Evolutionary conservation across 2,113 vertebrate species (phyloP).

Genomic region (Ahaetulla prasina): DNA sequence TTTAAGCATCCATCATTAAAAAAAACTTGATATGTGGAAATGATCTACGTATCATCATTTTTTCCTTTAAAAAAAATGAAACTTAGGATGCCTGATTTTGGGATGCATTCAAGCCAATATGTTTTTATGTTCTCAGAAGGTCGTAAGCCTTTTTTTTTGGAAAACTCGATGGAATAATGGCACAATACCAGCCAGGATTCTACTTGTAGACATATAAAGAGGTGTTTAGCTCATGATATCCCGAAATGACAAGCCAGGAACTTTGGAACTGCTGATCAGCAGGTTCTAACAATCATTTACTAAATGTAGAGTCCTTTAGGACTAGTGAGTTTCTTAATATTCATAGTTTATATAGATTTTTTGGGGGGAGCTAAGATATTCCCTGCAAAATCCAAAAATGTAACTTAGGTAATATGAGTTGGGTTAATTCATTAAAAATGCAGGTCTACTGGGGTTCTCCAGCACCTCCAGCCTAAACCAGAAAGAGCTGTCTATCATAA

Average conservation of each 20-base stretch:
- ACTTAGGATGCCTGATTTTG: background rate
- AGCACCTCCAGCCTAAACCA: background rate
- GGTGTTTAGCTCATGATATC: background rate
- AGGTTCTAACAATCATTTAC: background rate
- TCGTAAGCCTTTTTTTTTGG: background rate
- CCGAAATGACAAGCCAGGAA: background rate
- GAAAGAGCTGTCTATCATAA: background rate
- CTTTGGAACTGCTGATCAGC: background rate
- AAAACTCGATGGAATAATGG: background rate
- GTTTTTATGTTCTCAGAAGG: background rate
- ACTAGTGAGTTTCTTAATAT: background rate
- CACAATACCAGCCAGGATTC: background rate
- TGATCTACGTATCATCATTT: background rate
- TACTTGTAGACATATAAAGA: background rate
- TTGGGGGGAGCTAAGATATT: background rate
- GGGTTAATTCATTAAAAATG: background rate
- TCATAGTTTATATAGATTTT: background rate
- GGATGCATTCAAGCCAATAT: background rate
- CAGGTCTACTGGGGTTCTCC: background rate
- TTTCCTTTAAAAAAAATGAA: background rate
- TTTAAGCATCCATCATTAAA: background rate
- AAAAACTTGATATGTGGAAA: background rate
- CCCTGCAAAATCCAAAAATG: background rate
- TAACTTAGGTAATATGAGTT: background rate
- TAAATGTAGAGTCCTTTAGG: background rate